These are phyloP conservation scores for Pyrrhia umbra DNA, from an alignment of 2,888 invertebrate species.

Conservation along the genomic window DNA sequence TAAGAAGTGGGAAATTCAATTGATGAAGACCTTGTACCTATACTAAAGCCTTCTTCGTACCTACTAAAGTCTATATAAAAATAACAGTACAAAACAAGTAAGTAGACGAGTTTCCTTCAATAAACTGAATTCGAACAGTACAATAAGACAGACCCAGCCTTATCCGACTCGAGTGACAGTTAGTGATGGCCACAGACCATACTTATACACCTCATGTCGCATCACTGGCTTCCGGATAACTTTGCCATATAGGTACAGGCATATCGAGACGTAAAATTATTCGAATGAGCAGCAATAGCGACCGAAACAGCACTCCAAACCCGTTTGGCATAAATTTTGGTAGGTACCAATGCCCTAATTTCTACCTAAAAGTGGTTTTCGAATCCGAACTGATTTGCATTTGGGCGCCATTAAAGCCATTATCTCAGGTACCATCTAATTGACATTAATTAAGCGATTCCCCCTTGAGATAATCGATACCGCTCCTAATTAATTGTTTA, in stretches of 20 bases:
- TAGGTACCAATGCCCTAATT: conserved; percentile 36
- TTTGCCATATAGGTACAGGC: neutral
- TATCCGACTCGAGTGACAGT: conserved; percentile 37
- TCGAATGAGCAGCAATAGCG: neutral
- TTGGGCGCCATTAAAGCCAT: conserved; percentile 37
- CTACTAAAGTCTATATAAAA: conserved; percentile 1
- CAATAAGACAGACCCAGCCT: conserved; percentile 30
- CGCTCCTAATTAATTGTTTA: conserved; percentile 62
- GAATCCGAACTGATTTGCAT: conserved; percentile 48
- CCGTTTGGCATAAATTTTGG: conserved; percentile 20
- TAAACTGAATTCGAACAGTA: conserved; percentile 24
- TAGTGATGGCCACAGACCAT: conserved; percentile 43
- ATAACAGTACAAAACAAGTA: conserved; percentile 1
- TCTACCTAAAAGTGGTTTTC: conserved; percentile 27
- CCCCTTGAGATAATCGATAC: conserved; percentile 61
- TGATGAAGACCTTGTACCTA: neutral
- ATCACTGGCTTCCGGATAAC: conserved; percentile 34
- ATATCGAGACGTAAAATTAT: neutral
- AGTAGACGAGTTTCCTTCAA: conserved; percentile 12
- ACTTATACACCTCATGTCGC: conserved; percentile 30
- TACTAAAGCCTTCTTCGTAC: neutral
- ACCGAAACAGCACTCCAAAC: conserved; percentile 1
- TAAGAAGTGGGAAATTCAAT: no score
- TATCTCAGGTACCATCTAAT: conserved; percentile 50
- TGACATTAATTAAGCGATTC: conserved; percentile 53